Percentiles rank a stretch among this genome's conserved stretches.
Conservation (phyloP, 2,888 invertebrate species). For the Neuroscelio doddi region DNA sequence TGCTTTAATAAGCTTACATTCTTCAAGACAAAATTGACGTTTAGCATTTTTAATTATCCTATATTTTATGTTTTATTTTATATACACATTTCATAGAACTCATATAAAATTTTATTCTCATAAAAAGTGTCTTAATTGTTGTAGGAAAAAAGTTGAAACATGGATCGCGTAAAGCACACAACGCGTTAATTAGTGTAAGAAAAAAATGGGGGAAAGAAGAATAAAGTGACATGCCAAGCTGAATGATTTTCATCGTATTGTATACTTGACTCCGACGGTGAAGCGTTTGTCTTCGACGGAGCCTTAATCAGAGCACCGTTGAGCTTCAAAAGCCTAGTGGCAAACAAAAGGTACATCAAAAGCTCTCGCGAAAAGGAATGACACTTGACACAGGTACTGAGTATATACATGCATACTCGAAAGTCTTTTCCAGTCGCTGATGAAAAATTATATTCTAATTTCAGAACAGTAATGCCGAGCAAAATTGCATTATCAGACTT, state of each 20-base stretch:
- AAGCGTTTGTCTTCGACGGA: slow-evolving; percentile 41
- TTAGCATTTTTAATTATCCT: not conserved
- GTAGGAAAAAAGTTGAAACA: too few relatives aligned
- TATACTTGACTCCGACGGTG: slow-evolving; percentile 41
- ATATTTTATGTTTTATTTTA: too few relatives aligned
- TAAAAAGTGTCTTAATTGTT: too few relatives aligned
- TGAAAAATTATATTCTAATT: slow-evolving; percentile 44
- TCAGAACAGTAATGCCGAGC: slow-evolving; percentile 33
- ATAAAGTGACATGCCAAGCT: slow-evolving; percentile 28
- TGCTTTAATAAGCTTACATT: slow-evolving; percentile 9
- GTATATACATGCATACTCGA: slow-evolving; percentile 28
- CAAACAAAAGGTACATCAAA: slow-evolving; percentile 49
- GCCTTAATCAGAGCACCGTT: slow-evolving; percentile 44
- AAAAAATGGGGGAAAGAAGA: too few relatives aligned
- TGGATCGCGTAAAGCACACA: too few relatives aligned
- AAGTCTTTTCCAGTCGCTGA: slow-evolving; percentile 34
- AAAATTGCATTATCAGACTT: too few relatives aligned
- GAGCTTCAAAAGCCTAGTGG: slow-evolving; percentile 42
- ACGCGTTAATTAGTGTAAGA: slow-evolving; percentile 33
- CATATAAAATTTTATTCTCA: too few relatives aligned
- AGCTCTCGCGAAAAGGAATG: slow-evolving; percentile 48
- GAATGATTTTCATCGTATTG: slow-evolving; percentile 45
- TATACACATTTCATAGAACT: too few relatives aligned
- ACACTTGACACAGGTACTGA: slow-evolving; percentile 40
- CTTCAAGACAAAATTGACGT: not conserved